Conservation (phyloP, 2,797 vertebrate genomes). For the Protonibea diacanthus region DNA sequence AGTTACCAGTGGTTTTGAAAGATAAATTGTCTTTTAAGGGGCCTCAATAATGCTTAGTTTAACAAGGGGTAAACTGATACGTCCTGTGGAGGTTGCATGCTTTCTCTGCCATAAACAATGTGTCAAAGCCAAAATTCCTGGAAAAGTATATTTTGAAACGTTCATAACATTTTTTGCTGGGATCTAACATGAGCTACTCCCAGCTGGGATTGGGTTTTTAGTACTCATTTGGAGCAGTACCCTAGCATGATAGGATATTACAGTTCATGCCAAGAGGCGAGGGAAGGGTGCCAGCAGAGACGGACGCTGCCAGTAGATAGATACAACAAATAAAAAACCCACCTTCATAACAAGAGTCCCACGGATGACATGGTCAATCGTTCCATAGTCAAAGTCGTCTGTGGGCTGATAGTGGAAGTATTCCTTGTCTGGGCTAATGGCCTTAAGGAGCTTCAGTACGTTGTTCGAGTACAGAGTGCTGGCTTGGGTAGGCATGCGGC, state of each 20-base stretch:
- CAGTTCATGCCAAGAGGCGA: constrained; percentile 34
- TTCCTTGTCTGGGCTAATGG: constrained; percentile 88
- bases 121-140: constrained; percentile 71
- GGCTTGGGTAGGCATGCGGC: constrained; percentile 88
- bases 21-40: constrained; percentile 64
- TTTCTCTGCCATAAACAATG: constrained; percentile 73
- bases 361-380: constrained; percentile 86
- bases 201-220: constrained; percentile 54
- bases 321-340: constrained; percentile 51
- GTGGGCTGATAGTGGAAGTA: constrained; percentile 88
- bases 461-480: constrained; percentile 91
- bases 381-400: constrained; percentile 86
- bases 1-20: constrained; percentile 68
- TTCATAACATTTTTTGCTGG: constrained; percentile 68
- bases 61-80: constrained; percentile 71
- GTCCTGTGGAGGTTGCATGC: constrained; percentile 63
- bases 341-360: constrained; percentile 87
- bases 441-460: constrained; percentile 91
- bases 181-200: constrained; percentile 57
- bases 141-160: constrained; percentile 71
- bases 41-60: constrained; percentile 63
- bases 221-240: constrained; percentile 42
- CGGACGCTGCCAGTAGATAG: constrained; percentile 40
- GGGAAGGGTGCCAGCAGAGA: constrained; percentile 31
- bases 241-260: constrained; percentile 51